Conservation (phyloP, 2,888 invertebrate genomes). For the Eudasyphora cyanicolor region DNA sequence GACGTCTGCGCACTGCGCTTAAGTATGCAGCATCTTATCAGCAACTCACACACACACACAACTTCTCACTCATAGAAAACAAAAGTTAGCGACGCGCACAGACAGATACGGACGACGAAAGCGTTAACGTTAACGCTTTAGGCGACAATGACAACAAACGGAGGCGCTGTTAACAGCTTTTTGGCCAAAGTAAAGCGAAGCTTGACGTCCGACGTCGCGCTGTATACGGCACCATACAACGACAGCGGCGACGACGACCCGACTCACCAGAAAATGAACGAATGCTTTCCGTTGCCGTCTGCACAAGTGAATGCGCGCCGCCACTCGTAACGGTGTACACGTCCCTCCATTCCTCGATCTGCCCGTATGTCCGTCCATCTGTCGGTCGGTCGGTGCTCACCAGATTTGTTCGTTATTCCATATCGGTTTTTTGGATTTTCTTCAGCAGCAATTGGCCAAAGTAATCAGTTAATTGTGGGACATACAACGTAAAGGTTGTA, state of each 20-base stretch:
- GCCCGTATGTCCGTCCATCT: too few relatives aligned
- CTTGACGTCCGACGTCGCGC: too few relatives aligned
- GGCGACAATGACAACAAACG: slow-evolving; percentile 63
- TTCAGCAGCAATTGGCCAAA: slow-evolving; percentile 73
- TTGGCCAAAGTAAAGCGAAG: slow-evolving; percentile 43
- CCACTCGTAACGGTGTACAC: slow-evolving; percentile 18
- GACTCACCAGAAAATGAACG: slow-evolving; percentile 17
- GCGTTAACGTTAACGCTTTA: slow-evolving; percentile 62
- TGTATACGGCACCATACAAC: neutral
- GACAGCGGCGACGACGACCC: slow-evolving; percentile 23
- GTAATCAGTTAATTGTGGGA: slow-evolving; percentile 76
- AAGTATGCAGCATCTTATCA: slow-evolving; percentile 19
- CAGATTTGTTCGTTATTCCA: slow-evolving; percentile 15
- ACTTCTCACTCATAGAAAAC: slow-evolving; percentile 22
- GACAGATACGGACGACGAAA: slow-evolving; percentile 22
- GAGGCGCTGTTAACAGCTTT: slow-evolving; percentile 61
- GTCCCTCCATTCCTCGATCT: too few relatives aligned
- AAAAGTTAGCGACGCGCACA: slow-evolving; percentile 7
- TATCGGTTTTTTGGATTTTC: slow-evolving; percentile 70
- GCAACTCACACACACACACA: too few relatives aligned
- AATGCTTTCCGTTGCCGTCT: slow-evolving; percentile 43
- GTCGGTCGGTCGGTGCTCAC: neutral
- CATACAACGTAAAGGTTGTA: slow-evolving; percentile 73
- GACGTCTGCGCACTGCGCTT: neutral
- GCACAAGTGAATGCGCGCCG: slow-evolving; percentile 51